phyloP scores from a whole-genome alignment of 2,113 vertebrate genomes.

The Coptodon rendalli region DNA sequence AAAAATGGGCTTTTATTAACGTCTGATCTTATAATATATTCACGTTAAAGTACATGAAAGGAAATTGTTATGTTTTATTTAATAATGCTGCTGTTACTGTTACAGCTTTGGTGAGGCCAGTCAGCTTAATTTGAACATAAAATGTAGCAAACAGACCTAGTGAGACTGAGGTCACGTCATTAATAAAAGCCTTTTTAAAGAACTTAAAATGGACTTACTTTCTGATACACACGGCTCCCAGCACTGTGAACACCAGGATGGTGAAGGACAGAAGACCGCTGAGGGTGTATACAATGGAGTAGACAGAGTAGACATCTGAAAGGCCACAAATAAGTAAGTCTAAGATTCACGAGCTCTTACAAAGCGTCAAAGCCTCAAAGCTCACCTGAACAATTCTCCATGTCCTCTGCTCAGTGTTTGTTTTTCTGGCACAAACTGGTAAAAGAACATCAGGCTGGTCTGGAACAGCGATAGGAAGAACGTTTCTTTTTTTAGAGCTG shows the following conservation, averaged over 20 bases:
- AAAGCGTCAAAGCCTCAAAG: neutral
- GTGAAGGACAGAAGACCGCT: neutral
- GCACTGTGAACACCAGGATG: neutral
- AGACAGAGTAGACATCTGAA: neutral
- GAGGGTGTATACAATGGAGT: neutral
- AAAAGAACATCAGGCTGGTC: neutral
- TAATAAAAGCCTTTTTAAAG: neutral
- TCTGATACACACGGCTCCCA: slow-evolving; percentile 28
- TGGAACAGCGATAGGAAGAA: neutral
- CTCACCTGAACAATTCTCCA: neutral
- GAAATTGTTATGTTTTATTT: neutral
- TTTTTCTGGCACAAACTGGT: neutral
- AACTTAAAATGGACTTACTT: slow-evolving; percentile 46
- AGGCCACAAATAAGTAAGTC: neutral
- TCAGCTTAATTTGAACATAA: neutral
- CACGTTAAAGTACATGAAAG: fast-evolving
- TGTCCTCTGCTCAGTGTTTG: neutral
- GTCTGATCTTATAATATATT: neutral
- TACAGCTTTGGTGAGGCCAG: neutral
- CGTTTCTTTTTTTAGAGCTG: neutral
- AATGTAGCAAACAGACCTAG: neutral
- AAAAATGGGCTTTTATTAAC: neutral
- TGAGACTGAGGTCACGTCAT: neutral
- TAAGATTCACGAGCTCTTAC: neutral
- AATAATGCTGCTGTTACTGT: neutral